Percentiles rank a stretch among this genome's conserved stretches.
These are phyloP conservation scores for Pharmacophagus antenor DNA, from an alignment of 2,888 invertebrate genomes.

Conservation along the genomic window DNA sequence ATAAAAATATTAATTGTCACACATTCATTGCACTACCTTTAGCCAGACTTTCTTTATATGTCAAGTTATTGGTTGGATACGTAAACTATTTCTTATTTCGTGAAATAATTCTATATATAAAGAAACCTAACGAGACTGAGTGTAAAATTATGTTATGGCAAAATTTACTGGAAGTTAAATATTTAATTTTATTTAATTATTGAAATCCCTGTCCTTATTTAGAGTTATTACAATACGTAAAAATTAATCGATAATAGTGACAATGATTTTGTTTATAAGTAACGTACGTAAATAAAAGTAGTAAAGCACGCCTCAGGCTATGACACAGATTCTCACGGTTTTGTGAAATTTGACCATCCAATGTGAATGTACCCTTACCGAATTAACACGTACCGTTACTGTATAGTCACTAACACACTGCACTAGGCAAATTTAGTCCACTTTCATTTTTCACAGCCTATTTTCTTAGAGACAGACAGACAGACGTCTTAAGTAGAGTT, in stretches of 20 bases:
- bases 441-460: constrained; percentile 76
- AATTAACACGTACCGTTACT: constrained; percentile 57
- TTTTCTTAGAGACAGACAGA: constrained; percentile 64
- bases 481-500: constrained; percentile 58
- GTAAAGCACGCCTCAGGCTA: constrained; percentile 54
- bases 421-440: constrained; percentile 73
- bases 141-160: background rate
- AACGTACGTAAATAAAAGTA: constrained; percentile 63
- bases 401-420: constrained; percentile 65
- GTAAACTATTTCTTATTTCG: too few species aligned
- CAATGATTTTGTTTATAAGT: constrained; percentile 53
- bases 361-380: constrained; percentile 50
- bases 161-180: too few species aligned
- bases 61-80: too few species aligned
- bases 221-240: constrained; percentile 37
- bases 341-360: constrained; percentile 52
- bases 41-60: background rate
- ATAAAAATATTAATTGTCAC: background rate
- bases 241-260: constrained; percentile 41
- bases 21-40: background rate
- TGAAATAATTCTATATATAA: too few species aligned
- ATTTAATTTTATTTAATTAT: background rate
- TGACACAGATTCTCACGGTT: constrained; percentile 62
- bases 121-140: background rate
- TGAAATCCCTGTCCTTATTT: background rate